phyloP scores from a whole-genome alignment of 1,140 invertebrate genomes.

The Drosophila nannoptera region DNA sequence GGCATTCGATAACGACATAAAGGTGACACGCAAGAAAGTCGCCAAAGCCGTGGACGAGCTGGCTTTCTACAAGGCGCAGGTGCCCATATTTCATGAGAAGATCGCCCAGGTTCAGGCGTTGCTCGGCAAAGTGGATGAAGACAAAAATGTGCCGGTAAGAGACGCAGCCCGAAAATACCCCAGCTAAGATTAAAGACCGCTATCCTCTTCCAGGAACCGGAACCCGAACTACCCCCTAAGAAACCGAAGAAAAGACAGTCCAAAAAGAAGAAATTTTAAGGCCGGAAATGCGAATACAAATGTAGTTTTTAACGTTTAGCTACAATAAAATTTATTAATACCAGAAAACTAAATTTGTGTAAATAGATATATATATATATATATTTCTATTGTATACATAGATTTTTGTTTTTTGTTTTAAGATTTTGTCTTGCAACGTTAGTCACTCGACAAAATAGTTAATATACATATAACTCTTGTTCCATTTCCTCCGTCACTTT shows the following conservation, averaged over 20 bases:
- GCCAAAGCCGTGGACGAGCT: constrained; percentile 49
- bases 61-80: constrained; percentile 1
- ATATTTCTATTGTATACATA: constrained; percentile 68
- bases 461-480: constrained; percentile 30
- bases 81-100: constrained; percentile 37
- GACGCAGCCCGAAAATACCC: too few relatives aligned
- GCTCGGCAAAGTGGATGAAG: background rate
- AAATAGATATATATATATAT: constrained; percentile 70
- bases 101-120: constrained; percentile 23
- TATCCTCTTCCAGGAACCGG: too few relatives aligned
- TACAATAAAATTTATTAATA: constrained; percentile 77
- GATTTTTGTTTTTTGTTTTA: constrained; percentile 10
- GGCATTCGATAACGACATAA: constrained; percentile 13
- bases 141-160: background rate
- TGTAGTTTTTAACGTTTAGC: constrained; percentile 46
- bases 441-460: constrained; percentile 59
- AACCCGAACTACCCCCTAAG: background rate
- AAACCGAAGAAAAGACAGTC: background rate
- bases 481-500: constrained; percentile 36
- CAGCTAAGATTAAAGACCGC: too few relatives aligned
- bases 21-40: constrained; percentile 18
- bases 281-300: background rate
- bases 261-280: background rate
- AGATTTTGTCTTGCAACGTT: constrained; percentile 6
- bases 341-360: constrained; percentile 74